phyloP scores from a whole-genome alignment of 2,113 vertebrate species.

The Morone saxatilis region DNA sequence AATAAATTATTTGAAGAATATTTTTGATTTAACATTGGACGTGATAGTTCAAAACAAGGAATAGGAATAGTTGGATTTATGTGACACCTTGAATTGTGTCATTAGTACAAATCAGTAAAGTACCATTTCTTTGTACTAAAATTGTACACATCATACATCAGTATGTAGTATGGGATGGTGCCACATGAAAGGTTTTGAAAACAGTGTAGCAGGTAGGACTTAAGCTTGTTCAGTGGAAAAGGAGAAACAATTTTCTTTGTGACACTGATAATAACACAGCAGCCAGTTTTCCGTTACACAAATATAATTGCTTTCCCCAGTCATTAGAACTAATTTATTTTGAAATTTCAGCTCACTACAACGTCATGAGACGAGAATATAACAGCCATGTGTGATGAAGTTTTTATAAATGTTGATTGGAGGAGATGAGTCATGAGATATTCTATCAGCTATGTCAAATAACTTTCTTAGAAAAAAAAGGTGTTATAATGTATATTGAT shows the following conservation, averaged over 20 bases:
- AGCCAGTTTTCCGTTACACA: constrained; percentile 14
- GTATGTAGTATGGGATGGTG: not conserved
- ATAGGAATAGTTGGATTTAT: not conserved
- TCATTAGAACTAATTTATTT: constrained; percentile 36
- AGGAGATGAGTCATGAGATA: constrained; percentile 58
- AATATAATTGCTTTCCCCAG: not conserved
- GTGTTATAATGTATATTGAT: constrained; percentile 65
- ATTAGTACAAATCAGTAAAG: not conserved
- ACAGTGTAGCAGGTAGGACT: not conserved
- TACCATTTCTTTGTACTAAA: constrained; percentile 1
- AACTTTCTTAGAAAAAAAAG: constrained; percentile 59
- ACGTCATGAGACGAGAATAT: constrained; percentile 52
- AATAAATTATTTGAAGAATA: not conserved
- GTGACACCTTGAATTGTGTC: not conserved
- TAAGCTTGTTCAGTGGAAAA: constrained; percentile 14
- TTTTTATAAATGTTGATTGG: constrained; percentile 58
- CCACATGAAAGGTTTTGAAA: constrained; percentile 8
- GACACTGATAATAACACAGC: constrained; percentile 32
- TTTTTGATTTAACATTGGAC: not conserved
- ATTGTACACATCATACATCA: not conserved
- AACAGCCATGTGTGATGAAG: constrained; percentile 58
- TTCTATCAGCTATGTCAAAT: constrained; percentile 58
- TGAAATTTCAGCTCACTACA: constrained; percentile 21
- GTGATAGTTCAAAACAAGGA: not conserved
- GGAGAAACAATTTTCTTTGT: not conserved